Evolutionary conservation across 2,888 invertebrate species (phyloP).

Genomic region (Strigamia crassipes): DNA sequence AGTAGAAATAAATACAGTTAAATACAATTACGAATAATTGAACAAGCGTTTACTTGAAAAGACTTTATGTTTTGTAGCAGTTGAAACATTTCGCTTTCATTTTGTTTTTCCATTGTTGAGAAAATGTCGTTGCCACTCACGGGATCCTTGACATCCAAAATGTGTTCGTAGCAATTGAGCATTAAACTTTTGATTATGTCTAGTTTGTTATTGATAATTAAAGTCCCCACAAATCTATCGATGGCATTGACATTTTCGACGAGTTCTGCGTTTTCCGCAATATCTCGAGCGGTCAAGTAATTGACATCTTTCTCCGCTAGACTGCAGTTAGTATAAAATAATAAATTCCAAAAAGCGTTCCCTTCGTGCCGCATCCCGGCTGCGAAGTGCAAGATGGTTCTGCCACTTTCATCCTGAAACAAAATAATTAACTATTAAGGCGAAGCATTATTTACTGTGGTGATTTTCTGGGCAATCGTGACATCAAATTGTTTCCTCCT

Average conservation of each 20-base stretch:
- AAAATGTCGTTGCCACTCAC: slow-evolving; percentile 68
- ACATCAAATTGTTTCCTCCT: no score
- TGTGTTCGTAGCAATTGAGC: slow-evolving; percentile 84
- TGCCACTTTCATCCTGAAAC: slow-evolving; percentile 83
- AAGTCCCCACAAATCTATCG: slow-evolving; percentile 70
- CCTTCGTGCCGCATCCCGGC: slow-evolving; percentile 80
- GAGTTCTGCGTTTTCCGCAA: slow-evolving; percentile 78
- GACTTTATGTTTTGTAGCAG: slow-evolving; percentile 74
- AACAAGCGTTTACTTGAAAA: slow-evolving; percentile 69
- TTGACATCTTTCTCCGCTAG: slow-evolving; percentile 81
- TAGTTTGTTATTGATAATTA: slow-evolving; percentile 64
- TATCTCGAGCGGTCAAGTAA: slow-evolving; percentile 85
- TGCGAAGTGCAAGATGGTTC: slow-evolving; percentile 86
- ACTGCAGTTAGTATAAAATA: slow-evolving; percentile 79
- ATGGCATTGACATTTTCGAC: slow-evolving; percentile 79
- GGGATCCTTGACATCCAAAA: slow-evolving; percentile 67
- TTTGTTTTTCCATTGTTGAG: slow-evolving; percentile 71
- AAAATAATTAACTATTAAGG: no score
- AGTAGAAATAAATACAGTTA: neutral
- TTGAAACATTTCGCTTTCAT: slow-evolving; percentile 69
- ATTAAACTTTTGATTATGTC: slow-evolving; percentile 71
- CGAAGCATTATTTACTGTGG: no score
- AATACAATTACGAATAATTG: slow-evolving; percentile 48
- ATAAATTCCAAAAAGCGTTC: slow-evolving; percentile 76
- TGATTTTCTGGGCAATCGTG: no score